Conservation (phyloP, 2,888 invertebrate species). For the Lasiommata megera region DNA sequence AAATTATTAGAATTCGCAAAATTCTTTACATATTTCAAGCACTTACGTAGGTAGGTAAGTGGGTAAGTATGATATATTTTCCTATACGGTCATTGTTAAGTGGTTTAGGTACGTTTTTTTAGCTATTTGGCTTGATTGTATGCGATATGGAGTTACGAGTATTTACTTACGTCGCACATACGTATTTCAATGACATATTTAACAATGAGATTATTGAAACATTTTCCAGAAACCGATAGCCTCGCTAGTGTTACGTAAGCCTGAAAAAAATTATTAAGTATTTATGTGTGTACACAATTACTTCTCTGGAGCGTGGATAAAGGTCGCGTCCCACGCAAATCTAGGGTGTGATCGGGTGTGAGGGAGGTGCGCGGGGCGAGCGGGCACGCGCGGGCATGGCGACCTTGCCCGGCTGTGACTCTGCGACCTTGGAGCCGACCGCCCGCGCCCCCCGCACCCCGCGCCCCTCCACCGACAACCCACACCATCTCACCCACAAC, state of each 20-base stretch:
- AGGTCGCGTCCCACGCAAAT: conserved; percentile 79
- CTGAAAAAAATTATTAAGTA: conserved; percentile 61
- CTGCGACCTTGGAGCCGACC: conserved; percentile 77
- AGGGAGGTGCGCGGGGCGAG: conserved; percentile 45
- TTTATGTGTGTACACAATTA: conserved; percentile 67
- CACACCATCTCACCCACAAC: conserved; percentile 30
- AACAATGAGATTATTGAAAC: conserved; percentile 23
- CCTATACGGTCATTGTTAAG: background rate
- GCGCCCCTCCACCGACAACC: conserved; percentile 36
- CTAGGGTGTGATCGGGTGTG: conserved; percentile 67
- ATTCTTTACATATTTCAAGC: no score
- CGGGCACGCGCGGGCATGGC: conserved; percentile 75
- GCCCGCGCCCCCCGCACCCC: conserved; percentile 38
- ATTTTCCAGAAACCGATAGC: conserved; percentile 33
- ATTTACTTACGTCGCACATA: background rate
- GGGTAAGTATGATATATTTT: no score
- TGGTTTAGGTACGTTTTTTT: background rate
- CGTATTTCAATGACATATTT: conserved; percentile 19
- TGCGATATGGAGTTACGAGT: background rate
- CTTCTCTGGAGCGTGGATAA: conserved; percentile 75
- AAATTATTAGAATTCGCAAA: no score
- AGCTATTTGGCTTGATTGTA: background rate
- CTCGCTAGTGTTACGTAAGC: conserved; percentile 47
- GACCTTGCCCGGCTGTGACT: conserved; percentile 82
- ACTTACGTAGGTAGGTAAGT: no score